Conservation (phyloP, 2,888 invertebrate species). For the Plutella xylostella region DNA sequence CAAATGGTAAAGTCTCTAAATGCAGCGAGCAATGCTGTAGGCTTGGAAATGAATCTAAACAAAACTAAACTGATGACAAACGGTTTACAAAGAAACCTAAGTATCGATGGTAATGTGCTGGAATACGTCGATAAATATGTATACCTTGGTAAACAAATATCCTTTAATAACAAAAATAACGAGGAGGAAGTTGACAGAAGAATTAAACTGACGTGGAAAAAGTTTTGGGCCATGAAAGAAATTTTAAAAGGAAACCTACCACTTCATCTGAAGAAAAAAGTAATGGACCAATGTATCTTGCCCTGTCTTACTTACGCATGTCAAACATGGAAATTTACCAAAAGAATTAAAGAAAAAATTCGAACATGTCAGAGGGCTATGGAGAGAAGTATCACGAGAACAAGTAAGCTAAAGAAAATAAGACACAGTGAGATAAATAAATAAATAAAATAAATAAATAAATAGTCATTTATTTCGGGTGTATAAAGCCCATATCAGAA, state of each 20-base stretch:
- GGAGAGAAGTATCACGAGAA: too few relatives aligned
- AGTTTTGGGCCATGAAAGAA: neutral
- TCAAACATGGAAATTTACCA: neutral
- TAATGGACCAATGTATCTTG: neutral
- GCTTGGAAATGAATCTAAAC: neutral
- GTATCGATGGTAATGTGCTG: neutral
- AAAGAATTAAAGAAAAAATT: neutral
- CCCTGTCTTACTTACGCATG: neutral
- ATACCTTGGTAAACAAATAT: neutral
- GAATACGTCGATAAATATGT: neutral
- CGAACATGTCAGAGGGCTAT: neutral
- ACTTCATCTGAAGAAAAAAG: neutral
- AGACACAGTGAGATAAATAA: too few relatives aligned
- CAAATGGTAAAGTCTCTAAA: neutral
- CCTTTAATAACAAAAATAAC: neutral
- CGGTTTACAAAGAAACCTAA: neutral
- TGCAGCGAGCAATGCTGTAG: neutral
- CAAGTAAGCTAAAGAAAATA: too few relatives aligned
- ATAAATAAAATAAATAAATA: too few relatives aligned
- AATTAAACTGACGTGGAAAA: neutral
- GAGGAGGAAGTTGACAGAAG: neutral
- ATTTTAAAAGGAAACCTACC: neutral
- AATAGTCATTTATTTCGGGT: too few relatives aligned
- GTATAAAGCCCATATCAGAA: too few relatives aligned
- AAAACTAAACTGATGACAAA: neutral